These are phyloP conservation scores for Rutpela maculata DNA, from an alignment of 2,888 invertebrate species.

Conservation along the genomic window DNA sequence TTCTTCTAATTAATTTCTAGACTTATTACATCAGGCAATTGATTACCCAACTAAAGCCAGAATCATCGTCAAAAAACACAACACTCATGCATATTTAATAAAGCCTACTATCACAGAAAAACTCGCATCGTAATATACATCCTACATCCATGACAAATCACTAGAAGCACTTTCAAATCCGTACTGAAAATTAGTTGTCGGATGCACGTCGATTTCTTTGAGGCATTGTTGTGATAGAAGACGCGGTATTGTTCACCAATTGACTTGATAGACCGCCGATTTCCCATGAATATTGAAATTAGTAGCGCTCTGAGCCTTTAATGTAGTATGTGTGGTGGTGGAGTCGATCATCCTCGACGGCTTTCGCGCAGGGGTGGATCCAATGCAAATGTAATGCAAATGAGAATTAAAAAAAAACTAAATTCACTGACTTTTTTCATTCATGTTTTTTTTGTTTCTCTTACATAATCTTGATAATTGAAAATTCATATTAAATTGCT, in stretches of 20 bases:
- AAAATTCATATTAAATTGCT: too few species aligned
- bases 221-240: conserved; percentile 13
- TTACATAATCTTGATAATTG: too few species aligned
- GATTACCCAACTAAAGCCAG: neutral
- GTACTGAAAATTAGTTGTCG: conserved; percentile 9
- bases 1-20: neutral
- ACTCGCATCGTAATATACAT: neutral
- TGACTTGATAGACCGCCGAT: conserved; percentile 50
- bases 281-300: conserved; percentile 65
- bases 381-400: too few species aligned
- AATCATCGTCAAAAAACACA: neutral
- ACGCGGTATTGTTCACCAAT: conserved; percentile 27
- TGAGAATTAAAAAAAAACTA: too few species aligned
- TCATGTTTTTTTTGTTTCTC: too few species aligned
- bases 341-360: conserved; percentile 11
- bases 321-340: conserved; percentile 31
- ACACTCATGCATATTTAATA: neutral
- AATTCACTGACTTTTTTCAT: too few species aligned
- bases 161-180: neutral
- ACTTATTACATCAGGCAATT: neutral
- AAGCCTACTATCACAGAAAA: neutral
- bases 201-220: conserved; percentile 1
- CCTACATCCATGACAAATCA: neutral
- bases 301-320: conserved; percentile 52
- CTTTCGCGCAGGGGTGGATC: neutral